Percentiles rank a stretch among this genome's conserved stretches.
These are phyloP conservation scores for Melanotaenia boesemani DNA, from an alignment of 2,797 vertebrate species.

Conservation along the genomic window DNA sequence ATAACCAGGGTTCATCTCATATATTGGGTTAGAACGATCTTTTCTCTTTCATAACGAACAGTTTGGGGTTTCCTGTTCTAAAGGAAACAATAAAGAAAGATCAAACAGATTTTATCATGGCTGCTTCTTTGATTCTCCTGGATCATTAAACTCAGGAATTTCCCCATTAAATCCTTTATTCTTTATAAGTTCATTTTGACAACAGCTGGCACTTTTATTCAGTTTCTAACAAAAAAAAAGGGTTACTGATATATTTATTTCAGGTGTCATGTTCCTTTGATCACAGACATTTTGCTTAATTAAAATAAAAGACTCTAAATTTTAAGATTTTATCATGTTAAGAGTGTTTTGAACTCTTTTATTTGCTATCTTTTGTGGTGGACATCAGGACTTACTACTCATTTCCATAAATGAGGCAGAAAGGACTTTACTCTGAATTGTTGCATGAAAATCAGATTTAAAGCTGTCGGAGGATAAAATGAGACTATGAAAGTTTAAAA, in stretches of 20 bases:
- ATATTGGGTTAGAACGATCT: not conserved
- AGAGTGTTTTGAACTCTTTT: not conserved
- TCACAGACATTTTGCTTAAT: too few relatives aligned
- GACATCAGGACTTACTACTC: not conserved
- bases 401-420: not conserved
- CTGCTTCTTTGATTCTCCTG: not conserved
- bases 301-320: too few relatives aligned
- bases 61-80: not conserved
- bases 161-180: not conserved
- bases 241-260: too few relatives aligned
- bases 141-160: not conserved
- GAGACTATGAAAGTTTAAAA: too few relatives aligned
- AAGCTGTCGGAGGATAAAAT: not conserved
- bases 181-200: not conserved
- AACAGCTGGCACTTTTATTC: not conserved
- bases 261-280: too few relatives aligned
- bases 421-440: not conserved
- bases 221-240: not conserved
- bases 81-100: not conserved
- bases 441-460: too few relatives aligned
- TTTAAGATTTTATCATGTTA: not conserved
- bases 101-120: not conserved
- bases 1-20: not conserved
- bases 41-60: not conserved
- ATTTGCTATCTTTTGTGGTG: not conserved